These are phyloP conservation scores for Corynorhinus townsendii DNA, from an alignment of 2,113 vertebrate species.

Conservation along the genomic window DNA sequence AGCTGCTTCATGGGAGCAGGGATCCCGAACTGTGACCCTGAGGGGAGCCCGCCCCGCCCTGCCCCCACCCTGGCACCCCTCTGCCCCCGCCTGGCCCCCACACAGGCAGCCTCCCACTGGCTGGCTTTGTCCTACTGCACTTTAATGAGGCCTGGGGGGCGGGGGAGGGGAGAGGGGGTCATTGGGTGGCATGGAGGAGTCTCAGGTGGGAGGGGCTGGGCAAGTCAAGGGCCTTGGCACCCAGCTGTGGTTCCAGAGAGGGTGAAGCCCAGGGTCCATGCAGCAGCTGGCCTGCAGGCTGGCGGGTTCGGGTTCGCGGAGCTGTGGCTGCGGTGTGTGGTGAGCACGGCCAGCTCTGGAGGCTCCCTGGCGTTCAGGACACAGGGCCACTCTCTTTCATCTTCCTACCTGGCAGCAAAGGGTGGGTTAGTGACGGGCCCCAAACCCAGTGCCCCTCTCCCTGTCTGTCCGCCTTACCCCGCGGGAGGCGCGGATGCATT, in stretches of 20 bases:
- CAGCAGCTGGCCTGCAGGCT: accelerated
- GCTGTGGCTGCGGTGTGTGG: not conserved
- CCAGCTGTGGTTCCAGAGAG: not conserved
- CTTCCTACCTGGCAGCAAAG: not conserved
- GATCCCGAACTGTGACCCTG: conserved; percentile 90
- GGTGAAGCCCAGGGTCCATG: accelerated
- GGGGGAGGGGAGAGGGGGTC: too few relatives aligned
- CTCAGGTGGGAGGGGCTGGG: too few relatives aligned
- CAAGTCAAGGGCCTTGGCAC: not conserved
- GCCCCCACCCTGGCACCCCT: not conserved
- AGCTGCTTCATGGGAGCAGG: conserved; percentile 91
- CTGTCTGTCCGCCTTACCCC: not conserved
- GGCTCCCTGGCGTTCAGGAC: not conserved
- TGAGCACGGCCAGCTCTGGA: not conserved
- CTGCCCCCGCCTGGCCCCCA: accelerated
- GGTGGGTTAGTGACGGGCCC: not conserved
- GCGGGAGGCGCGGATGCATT: not conserved
- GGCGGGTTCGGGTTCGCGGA: not conserved
- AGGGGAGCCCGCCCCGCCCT: conserved; percentile 75
- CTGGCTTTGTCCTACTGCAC: not conserved
- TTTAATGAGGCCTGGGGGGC: not conserved
- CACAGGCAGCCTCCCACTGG: not conserved
- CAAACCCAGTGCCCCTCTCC: accelerated
- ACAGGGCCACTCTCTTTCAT: not conserved
- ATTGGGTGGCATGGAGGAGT: not conserved